Evolutionary conservation across 2,113 vertebrate genomes (phyloP).

Genomic region (Guaruba guarouba): DNA sequence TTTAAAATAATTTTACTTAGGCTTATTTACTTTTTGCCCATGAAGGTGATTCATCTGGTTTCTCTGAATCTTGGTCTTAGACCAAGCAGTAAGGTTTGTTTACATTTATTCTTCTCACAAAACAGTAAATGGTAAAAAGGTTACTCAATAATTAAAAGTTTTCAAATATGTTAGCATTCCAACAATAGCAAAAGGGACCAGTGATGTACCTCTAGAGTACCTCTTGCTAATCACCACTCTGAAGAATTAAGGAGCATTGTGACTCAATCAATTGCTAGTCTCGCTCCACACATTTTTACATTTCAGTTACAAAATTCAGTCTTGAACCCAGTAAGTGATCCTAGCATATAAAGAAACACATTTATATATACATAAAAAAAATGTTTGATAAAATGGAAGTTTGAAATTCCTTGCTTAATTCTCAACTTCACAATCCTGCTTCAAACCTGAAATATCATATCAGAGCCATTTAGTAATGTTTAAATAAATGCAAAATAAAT

Average conservation of each 20-base stretch:
- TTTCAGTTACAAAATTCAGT: background rate
- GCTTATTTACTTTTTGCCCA: background rate
- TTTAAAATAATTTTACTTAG: background rate
- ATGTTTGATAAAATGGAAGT: background rate
- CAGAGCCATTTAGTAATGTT: background rate
- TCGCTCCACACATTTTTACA: background rate
- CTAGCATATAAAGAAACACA: background rate
- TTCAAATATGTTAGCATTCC: background rate
- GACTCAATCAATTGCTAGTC: background rate
- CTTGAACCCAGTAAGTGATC: background rate
- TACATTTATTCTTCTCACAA: background rate
- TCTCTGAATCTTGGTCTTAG: background rate
- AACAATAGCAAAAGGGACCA: background rate
- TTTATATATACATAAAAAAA: background rate
- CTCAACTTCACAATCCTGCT: background rate
- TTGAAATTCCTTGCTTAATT: background rate
- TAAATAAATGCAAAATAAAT: background rate
- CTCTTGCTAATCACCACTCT: background rate
- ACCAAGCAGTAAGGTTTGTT: background rate
- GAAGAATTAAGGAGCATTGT: background rate
- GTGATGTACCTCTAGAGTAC: background rate
- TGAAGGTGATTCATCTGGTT: background rate
- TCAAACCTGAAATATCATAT: background rate
- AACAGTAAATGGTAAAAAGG: background rate
- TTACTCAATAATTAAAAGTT: background rate